Conservation (phyloP, 2,797 vertebrate species). For the Sebastes alutus region DNA sequence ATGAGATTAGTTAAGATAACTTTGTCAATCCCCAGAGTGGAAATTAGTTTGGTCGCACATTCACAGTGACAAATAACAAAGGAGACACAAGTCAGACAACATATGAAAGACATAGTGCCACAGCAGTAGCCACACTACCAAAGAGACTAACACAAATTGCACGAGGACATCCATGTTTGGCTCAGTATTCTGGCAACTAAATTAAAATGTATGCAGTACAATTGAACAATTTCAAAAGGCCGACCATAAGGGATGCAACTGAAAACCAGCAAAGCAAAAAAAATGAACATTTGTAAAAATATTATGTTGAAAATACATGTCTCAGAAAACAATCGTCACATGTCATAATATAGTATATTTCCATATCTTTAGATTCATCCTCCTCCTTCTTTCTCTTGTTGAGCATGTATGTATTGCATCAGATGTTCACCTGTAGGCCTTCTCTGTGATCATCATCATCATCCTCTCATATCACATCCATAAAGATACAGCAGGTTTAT, state of each 20-base stretch:
- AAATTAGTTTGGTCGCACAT: not conserved
- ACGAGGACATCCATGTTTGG: not conserved
- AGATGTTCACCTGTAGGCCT: constrained; percentile 12
- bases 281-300: not conserved
- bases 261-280: not conserved
- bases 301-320: not conserved
- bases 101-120: not conserved
- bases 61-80: not conserved
- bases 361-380: not conserved
- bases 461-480: constrained; percentile 34
- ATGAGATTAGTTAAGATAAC: not conserved
- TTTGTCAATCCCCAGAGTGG: not conserved
- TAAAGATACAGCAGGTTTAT: constrained; percentile 34
- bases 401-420: not conserved
- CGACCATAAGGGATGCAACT: not conserved
- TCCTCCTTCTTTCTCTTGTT: not conserved
- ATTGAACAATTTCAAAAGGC: not conserved
- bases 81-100: not conserved
- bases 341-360: not conserved
- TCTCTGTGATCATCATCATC: constrained; percentile 10
- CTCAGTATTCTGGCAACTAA: not conserved
- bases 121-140: not conserved
- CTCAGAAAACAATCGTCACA: not conserved
- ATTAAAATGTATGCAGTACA: not conserved
- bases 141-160: not conserved